These are phyloP conservation scores for Sisor rabdophorus DNA, from an alignment of 2,113 vertebrate genomes.

Conservation along the genomic window DNA sequence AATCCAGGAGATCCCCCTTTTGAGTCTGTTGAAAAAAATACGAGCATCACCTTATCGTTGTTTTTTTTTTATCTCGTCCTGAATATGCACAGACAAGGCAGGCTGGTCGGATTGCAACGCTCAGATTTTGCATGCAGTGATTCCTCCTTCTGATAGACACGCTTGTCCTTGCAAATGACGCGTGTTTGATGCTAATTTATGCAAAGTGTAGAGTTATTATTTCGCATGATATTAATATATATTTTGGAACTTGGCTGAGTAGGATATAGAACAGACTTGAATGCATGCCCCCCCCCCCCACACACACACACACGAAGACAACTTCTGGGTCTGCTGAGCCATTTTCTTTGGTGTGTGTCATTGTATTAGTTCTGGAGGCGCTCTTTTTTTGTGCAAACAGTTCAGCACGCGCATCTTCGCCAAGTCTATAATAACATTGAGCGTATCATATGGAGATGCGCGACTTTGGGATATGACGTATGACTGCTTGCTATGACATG, in stretches of 20 bases:
- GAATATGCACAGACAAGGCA: slow-evolving; percentile 17
- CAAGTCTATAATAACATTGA: slow-evolving; percentile 27
- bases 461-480: slow-evolving; percentile 42
- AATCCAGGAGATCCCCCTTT: slow-evolving; percentile 69
- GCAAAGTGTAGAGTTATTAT: slow-evolving; percentile 50
- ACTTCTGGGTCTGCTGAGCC: neutral
- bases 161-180: slow-evolving; percentile 28
- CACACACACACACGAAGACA: slow-evolving; percentile 16
- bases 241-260: neutral
- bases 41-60: slow-evolving; percentile 41
- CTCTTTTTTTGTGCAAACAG: slow-evolving; percentile 32
- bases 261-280: neutral
- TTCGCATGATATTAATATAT: slow-evolving; percentile 30
- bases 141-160: slow-evolving; percentile 21
- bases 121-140: slow-evolving; percentile 29
- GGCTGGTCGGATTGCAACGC: slow-evolving; percentile 6
- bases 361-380: slow-evolving; percentile 23
- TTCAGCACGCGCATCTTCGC: slow-evolving; percentile 32
- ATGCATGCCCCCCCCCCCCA: slow-evolving; percentile 8
- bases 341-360: slow-evolving; percentile 23
- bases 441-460: slow-evolving; percentile 41
- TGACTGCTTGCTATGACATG: slow-evolving; percentile 39
- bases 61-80: slow-evolving; percentile 6
- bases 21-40: slow-evolving; percentile 54
- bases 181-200: slow-evolving; percentile 38